Evolutionary conservation across 2,797 vertebrate species (phyloP), one percentile per base, ranked within the genome.

Genomic region (Emydoidea blandingii): DNA sequence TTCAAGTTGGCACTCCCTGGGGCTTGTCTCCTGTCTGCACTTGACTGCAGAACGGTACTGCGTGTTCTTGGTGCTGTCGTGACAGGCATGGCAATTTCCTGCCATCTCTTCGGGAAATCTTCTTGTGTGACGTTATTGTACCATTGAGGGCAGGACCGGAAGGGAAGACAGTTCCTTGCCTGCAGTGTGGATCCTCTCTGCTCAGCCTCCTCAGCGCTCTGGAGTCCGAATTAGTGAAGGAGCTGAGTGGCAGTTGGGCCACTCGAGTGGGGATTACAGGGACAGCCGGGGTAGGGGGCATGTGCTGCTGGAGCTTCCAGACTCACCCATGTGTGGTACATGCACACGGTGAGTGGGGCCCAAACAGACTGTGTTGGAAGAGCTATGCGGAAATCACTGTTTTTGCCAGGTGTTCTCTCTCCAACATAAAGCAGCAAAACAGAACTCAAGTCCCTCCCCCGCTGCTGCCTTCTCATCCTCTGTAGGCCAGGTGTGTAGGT

Each of bases 361-460:
- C 59, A 31, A 4, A 2, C 53, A 54, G 34, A 49, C 52, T 3
- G 10, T 0, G 74, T 31, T 10, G 41, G 80, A 54, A 56, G 83
- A 47, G 16, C 10, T 0, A 0, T 21, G 2, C 1, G 44, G 7
- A 0, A 9, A 21, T 56, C 14, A 12, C 49, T 25, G n/a, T 68
- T 68, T 11, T 59, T 31, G 12, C 29, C 29, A 1, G 10, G 3
- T 50, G 65, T 59, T n/a, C 31, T 79, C 37, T 41, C 12, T 11
- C 3, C 19, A 29, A 12, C 41, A 11, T 68, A 78, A 31, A 21
- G 37, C 12, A 65, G 72, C 2, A 14, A 41, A 12, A 21, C 16
- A 41, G 15, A 19, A 0, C 8, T 50, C 4, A 19, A 5, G 21
- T 41, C 25, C 44, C 1, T 37, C 74, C 37, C 31, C 65, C 9